These are phyloP conservation scores for Pyralis farinalis DNA, from an alignment of 2,888 invertebrate genomes.

Conservation along the genomic window DNA sequence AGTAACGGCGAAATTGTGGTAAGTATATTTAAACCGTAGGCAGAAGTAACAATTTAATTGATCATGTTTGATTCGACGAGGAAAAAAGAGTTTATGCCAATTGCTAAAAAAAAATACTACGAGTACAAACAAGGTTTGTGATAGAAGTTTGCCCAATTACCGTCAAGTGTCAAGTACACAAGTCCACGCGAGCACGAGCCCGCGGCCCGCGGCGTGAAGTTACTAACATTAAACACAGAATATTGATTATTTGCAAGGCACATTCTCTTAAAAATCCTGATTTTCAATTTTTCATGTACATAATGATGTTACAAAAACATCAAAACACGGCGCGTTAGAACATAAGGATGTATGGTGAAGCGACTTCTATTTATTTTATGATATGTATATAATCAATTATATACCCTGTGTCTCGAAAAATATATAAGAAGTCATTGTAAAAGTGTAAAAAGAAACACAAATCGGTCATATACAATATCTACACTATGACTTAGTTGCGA, in stretches of 20 bases:
- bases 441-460: slow-evolving; percentile 41
- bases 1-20: no score
- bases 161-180: slow-evolving; percentile 1
- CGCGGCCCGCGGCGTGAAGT: slow-evolving; percentile 57
- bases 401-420: slow-evolving; percentile 76
- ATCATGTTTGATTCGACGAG: no score
- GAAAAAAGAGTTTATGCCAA: no score
- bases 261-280: slow-evolving; percentile 80
- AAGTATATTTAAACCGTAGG: no score
- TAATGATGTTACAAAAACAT: slow-evolving; percentile 56
- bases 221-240: slow-evolving; percentile 79
- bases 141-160: neutral
- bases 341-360: slow-evolving; percentile 43
- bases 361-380: slow-evolving; percentile 59
- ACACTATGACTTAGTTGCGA: slow-evolving; percentile 48
- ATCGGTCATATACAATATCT: slow-evolving; percentile 41
- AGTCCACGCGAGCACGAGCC: slow-evolving; percentile 20
- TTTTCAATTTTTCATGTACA: slow-evolving; percentile 70
- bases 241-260: slow-evolving; percentile 80
- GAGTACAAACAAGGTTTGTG: no score
- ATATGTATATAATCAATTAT: slow-evolving; percentile 74
- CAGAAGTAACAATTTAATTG: no score
- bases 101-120: no score
- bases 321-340: slow-evolving; percentile 51
- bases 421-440: slow-evolving; percentile 52